Percentiles rank a stretch among this genome's conserved stretches.
phyloP scores from a whole-genome alignment of 2,113 vertebrate genomes.

The Erpornis zantholeuca region DNA sequence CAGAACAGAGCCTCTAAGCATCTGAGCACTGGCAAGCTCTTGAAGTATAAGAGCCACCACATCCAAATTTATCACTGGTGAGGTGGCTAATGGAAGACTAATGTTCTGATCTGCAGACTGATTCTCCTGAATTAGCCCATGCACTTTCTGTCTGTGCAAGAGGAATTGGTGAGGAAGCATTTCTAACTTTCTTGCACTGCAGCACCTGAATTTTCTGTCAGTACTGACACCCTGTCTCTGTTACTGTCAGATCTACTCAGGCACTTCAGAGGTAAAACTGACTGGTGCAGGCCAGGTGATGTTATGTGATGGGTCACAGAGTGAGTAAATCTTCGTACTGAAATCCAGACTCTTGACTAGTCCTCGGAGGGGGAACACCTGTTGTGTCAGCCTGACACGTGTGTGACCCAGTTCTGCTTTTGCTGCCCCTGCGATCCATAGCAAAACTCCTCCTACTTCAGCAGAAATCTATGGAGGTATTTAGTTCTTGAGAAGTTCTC shows the following conservation, averaged over 20 bases:
- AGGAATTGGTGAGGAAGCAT: not conserved
- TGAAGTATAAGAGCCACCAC: not conserved
- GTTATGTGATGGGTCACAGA: not conserved
- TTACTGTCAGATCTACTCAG: not conserved
- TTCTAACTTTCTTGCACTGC: not conserved
- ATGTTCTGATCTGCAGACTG: not conserved
- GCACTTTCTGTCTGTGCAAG: not conserved
- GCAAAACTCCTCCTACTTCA: not conserved
- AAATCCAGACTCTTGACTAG: not conserved
- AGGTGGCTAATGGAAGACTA: not conserved
- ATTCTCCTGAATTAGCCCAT: not conserved
- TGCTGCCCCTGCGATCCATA: not conserved
- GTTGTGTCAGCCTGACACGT: not conserved
- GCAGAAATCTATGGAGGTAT: not conserved
- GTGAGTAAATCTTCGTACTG: not conserved
- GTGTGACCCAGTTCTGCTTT: not conserved
- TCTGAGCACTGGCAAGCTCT: not conserved
- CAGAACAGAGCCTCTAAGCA: not conserved
- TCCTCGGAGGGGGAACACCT: not conserved
- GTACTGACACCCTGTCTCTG: not conserved
- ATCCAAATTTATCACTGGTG: not conserved
- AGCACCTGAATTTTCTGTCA: constrained; percentile 19
- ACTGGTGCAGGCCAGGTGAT: not conserved
- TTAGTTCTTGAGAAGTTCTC: not conserved
- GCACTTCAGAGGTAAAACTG: not conserved